Evolutionary conservation across 1,140 invertebrate species (phyloP).

Genomic region (Copidosoma floridanum): DNA sequence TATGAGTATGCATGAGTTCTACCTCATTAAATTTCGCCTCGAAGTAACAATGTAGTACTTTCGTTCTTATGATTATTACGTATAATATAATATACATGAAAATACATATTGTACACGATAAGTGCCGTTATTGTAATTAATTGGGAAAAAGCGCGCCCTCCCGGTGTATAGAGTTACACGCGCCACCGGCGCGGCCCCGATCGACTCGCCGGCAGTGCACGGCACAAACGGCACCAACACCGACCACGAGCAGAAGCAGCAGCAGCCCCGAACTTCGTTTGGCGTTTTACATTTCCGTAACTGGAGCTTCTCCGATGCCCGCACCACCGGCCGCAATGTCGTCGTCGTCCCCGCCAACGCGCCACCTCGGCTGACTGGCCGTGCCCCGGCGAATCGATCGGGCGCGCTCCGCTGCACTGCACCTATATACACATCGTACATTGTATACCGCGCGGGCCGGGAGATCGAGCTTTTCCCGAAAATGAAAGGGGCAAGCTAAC

Average conservation of each 20-base stretch:
- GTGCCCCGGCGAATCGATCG: conserved; percentile 25
- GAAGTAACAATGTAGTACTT: conserved; percentile 30
- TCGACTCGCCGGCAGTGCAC: too few relatives aligned
- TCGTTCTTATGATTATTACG: conserved; percentile 24
- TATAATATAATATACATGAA: neutral
- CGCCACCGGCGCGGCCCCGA: too few relatives aligned
- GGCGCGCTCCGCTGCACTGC: neutral
- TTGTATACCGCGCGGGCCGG: too few relatives aligned
- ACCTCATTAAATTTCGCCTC: conserved; percentile 30
- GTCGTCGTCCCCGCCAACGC: conserved; percentile 3
- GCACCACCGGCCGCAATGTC: neutral
- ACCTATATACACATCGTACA: too few relatives aligned
- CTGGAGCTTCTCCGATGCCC: neutral
- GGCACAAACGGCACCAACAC: neutral
- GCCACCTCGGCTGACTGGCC: too few relatives aligned
- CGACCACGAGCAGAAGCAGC: neutral
- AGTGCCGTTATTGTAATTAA: neutral
- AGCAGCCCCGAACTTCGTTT: conserved; percentile 12
- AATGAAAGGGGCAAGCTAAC: too few relatives aligned
- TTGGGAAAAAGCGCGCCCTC: neutral
- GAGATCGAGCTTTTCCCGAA: too few relatives aligned
- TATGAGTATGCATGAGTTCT: conserved; percentile 30
- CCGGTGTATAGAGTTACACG: neutral
- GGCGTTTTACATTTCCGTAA: conserved; percentile 25
- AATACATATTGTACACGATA: conserved; percentile 26